A percentile compares a stretch with the other conserved stretches of the same genome.
Conservation (phyloP, 1,140 invertebrate genomes). For the Liolophura sinensis region DNA sequence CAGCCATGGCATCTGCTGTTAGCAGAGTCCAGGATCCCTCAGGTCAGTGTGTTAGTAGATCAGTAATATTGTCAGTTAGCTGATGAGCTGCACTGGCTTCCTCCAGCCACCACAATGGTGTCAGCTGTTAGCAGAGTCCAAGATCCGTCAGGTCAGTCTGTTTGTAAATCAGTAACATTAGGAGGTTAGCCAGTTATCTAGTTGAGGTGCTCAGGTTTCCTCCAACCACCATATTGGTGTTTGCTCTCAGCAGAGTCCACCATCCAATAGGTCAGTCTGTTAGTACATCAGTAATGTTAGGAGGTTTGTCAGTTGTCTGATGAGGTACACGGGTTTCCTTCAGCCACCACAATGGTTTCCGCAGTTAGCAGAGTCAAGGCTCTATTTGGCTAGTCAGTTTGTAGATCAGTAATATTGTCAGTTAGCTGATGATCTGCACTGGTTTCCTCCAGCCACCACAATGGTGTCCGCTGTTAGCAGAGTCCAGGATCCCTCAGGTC, state of each 20-base stretch:
- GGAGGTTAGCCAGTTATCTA: too few relatives aligned
- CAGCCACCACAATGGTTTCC: slow-evolving; percentile 61
- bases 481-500: too few relatives aligned
- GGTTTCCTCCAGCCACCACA: too few relatives aligned
- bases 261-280: too few relatives aligned
- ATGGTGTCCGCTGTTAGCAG: too few relatives aligned
- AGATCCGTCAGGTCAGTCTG: slow-evolving; percentile 38
- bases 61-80: neutral
- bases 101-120: slow-evolving; percentile 61
- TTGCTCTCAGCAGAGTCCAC: too few relatives aligned
- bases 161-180: neutral
- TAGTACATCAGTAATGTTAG: too few relatives aligned
- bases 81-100: slow-evolving; percentile 19
- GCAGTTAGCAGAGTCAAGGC: slow-evolving; percentile 61
- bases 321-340: slow-evolving; percentile 17
- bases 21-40: slow-evolving; percentile 56
- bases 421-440: slow-evolving; percentile 13
- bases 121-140: slow-evolving; percentile 62
- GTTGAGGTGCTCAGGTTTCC: too few relatives aligned
- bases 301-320: too few relatives aligned
- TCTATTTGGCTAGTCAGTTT: slow-evolving; percentile 28
- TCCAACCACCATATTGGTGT: too few relatives aligned
- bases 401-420: neutral
- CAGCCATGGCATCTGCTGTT: slow-evolving; percentile 62
- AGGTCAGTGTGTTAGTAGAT: slow-evolving; percentile 24